Evolutionary conservation across 1,140 invertebrate species (phyloP).

Genomic region (Yoshiicerus persimilis): DNA sequence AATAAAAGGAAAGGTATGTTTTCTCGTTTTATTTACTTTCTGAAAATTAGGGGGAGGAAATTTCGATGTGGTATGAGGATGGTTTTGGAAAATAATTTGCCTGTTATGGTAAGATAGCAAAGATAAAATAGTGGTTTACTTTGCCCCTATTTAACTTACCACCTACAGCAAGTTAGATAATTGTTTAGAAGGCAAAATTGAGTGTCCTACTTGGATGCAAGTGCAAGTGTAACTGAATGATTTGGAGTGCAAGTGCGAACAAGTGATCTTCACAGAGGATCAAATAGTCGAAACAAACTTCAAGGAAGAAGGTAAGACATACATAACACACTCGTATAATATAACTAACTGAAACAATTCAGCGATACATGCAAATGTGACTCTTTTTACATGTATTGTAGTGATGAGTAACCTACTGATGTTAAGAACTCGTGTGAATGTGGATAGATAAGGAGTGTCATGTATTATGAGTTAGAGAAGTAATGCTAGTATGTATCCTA

Average conservation of each 20-base stretch:
- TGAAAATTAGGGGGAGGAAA: too few relatives aligned
- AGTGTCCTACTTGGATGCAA: slow-evolving; percentile 5
- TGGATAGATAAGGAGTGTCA: neutral
- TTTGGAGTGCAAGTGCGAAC: slow-evolving; percentile 22
- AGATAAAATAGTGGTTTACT: neutral
- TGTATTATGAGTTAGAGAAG: neutral
- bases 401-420: neutral
- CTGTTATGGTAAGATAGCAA: neutral
- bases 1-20: neutral
- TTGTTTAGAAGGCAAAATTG: neutral
- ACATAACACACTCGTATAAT: neutral
- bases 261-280: slow-evolving; percentile 40
- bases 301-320: slow-evolving; percentile 26
- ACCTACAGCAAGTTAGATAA: neutral
- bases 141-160: neutral
- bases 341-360: too few relatives aligned
- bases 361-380: neutral
- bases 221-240: slow-evolving; percentile 26
- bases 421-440: neutral
- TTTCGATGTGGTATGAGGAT: too few relatives aligned
- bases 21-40: too few relatives aligned
- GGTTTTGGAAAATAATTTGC: neutral
- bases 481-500: neutral
- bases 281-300: slow-evolving; percentile 33
- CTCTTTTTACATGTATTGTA: neutral